Evolutionary conservation across 2,888 invertebrate genomes (phyloP).

Genomic region (Strigamia transsilvanica): DNA sequence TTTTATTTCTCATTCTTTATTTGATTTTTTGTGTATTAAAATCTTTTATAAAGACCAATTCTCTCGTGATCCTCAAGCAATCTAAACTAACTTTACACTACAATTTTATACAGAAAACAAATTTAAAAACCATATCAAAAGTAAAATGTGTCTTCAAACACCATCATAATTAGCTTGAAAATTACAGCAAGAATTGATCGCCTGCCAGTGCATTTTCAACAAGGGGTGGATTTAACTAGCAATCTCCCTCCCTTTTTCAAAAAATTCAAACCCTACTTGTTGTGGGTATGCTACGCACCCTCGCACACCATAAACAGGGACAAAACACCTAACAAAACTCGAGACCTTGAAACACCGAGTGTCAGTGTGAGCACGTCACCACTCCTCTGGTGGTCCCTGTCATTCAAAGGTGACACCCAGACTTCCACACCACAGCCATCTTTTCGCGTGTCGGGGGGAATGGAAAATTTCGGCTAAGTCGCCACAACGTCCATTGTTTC

Average conservation of each 20-base stretch:
- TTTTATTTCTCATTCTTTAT: no score
- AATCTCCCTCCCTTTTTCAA: not conserved
- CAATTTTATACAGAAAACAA: no score
- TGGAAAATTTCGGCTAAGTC: slow-evolving; percentile 33
- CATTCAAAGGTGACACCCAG: slow-evolving; percentile 48
- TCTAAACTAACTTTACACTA: no score
- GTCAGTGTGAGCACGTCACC: slow-evolving; percentile 41
- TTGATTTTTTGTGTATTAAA: no score
- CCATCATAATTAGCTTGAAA: not conserved
- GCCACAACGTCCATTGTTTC: slow-evolving; percentile 42
- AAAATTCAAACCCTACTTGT: not conserved
- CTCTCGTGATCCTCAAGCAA: no score
- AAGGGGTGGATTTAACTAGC: slow-evolving; percentile 9
- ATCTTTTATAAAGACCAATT: no score
- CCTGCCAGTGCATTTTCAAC: not conserved
- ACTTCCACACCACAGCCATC: slow-evolving; percentile 30
- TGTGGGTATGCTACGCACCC: slow-evolving; percentile 27
- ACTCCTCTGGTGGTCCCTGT: slow-evolving; percentile 45
- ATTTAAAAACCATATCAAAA: no score
- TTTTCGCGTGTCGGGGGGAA: slow-evolving; percentile 3
- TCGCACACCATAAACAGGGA: slow-evolving; percentile 38
- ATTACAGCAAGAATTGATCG: not conserved
- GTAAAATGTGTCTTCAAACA: no score
- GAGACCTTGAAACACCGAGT: slow-evolving; percentile 37
- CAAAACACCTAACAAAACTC: slow-evolving; percentile 40